Conservation (phyloP, 2,113 vertebrate genomes). For the Harpagus bidentatus region DNA sequence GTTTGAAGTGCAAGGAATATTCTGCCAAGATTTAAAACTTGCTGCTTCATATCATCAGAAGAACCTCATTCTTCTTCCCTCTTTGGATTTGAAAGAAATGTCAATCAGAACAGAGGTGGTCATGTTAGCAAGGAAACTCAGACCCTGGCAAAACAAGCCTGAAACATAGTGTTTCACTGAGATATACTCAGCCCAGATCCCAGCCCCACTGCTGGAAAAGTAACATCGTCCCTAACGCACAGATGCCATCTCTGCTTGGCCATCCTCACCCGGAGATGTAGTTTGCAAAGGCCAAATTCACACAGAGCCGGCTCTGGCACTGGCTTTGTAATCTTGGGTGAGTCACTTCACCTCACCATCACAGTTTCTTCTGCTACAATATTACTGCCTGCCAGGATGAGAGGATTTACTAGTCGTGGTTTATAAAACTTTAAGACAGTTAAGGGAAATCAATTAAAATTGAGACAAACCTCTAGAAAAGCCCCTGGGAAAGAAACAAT, state of each 20-base stretch:
- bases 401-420: neutral
- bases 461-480: neutral
- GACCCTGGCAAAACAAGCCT: neutral
- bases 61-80: neutral
- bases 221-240: fast-evolving
- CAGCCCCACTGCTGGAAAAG: neutral
- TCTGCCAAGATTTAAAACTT: neutral
- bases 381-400: neutral
- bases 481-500: neutral
- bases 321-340: neutral
- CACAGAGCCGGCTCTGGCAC: neutral
- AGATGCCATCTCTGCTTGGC: neutral
- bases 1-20: neutral
- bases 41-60: neutral
- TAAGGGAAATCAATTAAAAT: neutral
- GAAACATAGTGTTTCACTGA: neutral
- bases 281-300: neutral
- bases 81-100: neutral
- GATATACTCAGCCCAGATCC: neutral
- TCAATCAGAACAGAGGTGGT: neutral
- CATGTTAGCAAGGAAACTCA: neutral
- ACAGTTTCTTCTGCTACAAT: neutral
- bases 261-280: neutral
- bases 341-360: neutral
- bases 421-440: neutral